Evolutionary conservation across 2,797 vertebrate species (phyloP).

Genomic region (Botia kubotai): DNA sequence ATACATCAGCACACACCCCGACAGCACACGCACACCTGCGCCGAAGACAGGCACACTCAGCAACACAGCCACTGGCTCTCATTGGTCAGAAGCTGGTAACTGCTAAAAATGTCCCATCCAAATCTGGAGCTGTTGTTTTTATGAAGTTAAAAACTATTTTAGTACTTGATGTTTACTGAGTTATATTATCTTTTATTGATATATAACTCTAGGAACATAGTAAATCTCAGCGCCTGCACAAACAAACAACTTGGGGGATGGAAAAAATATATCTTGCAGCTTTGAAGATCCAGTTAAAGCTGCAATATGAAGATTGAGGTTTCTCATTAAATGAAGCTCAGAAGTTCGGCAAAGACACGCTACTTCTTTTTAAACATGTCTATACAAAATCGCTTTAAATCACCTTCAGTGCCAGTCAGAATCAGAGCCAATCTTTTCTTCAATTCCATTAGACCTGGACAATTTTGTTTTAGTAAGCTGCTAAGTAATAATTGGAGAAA

Average conservation of each 20-base stretch:
- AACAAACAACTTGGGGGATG: background rate
- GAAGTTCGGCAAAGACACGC: background rate
- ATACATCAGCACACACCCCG: conserved; percentile 66
- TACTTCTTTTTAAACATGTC: conserved; percentile 22
- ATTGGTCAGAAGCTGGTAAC: conserved; percentile 27
- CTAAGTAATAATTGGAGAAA: background rate
- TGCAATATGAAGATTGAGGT: conserved; percentile 37
- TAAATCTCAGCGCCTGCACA: conserved; percentile 1
- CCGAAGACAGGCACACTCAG: conserved; percentile 39
- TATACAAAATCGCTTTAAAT: conserved; percentile 34
- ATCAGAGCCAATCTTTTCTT: background rate
- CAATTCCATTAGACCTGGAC: conserved; percentile 6
- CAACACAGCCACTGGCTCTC: conserved; percentile 65
- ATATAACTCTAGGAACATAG: background rate
- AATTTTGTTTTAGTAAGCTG: too few relatives aligned
- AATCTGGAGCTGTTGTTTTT: conserved; percentile 16
- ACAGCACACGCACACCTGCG: conserved; percentile 55
- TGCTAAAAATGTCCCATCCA: conserved; percentile 33
- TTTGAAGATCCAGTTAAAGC: conserved; percentile 25
- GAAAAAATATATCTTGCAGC: conserved; percentile 3
- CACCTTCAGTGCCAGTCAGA: conserved; percentile 20
- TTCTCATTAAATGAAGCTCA: conserved; percentile 39
- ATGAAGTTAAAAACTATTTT: conserved; percentile 13
- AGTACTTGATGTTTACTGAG: conserved; percentile 15
- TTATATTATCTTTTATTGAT: conserved; percentile 10